A percentile compares a stretch with the other conserved stretches of the same genome.
These are phyloP conservation scores for Gopherus flavomarginatus DNA, from an alignment of 2,113 vertebrate species.

Conservation along the genomic window DNA sequence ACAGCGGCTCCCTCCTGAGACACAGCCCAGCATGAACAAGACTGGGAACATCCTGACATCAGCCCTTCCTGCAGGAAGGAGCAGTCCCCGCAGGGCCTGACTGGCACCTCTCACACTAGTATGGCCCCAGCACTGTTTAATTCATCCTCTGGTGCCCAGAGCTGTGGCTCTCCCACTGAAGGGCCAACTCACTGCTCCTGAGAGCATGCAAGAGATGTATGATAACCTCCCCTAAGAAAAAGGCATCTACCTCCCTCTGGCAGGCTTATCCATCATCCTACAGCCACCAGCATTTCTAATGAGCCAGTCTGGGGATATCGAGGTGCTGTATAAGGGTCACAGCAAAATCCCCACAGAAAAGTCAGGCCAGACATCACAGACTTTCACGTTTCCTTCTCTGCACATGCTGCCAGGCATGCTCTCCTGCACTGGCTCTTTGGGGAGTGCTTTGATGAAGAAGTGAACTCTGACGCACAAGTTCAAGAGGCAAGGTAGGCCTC, in stretches of 20 bases:
- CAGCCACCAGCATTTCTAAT: not conserved
- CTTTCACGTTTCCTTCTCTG: not conserved
- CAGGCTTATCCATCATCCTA: not conserved
- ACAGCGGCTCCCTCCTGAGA: not conserved
- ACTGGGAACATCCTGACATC: not conserved
- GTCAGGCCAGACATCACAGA: not conserved
- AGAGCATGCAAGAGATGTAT: not conserved
- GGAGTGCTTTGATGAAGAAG: not conserved
- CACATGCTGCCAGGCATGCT: not conserved
- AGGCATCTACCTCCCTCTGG: not conserved
- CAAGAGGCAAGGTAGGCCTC: not conserved
- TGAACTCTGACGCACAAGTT: not conserved
- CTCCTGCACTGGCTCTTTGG: rapidly evolving
- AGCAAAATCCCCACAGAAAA: not conserved
- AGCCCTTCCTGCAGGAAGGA: not conserved
- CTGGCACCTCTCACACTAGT: rapidly evolving
- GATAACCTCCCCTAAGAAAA: not conserved
- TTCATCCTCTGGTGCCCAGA: not conserved
- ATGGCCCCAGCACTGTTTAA: rapidly evolving
- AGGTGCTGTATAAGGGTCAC: not conserved
- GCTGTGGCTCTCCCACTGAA: not conserved
- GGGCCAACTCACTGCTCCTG: not conserved
- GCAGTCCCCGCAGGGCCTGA: not conserved
- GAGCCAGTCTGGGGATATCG: not conserved
- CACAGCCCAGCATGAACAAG: not conserved